A percentile compares a stretch with the other conserved stretches of the same genome.
phyloP scores from a whole-genome alignment of 2,888 invertebrate species.

The Lydus trimaculatus region DNA sequence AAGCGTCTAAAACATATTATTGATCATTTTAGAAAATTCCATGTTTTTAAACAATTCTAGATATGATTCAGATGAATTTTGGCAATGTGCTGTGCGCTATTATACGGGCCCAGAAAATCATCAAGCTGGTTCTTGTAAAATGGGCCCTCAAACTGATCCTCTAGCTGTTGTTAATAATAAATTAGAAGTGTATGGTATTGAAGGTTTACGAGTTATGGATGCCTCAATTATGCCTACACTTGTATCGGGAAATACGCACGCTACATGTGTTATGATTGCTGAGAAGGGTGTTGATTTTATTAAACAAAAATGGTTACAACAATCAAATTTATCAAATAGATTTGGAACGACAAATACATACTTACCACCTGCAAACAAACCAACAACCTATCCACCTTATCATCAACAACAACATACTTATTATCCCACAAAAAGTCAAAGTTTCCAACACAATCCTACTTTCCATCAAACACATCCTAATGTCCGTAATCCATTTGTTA shows the following conservation, averaged over 20 bases:
- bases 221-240: conserved; percentile 58
- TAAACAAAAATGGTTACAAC: conserved; percentile 50
- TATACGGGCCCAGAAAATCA: conserved; percentile 84
- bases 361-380: not conserved
- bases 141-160: conserved; percentile 76
- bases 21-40: conserved; percentile 4
- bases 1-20: conserved; percentile 21
- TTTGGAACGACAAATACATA: conserved; percentile 15
- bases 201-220: conserved; percentile 64
- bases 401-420: not conserved
- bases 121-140: conserved; percentile 83
- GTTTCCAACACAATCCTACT: conserved; percentile 29
- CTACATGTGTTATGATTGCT: conserved; percentile 58
- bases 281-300: conserved; percentile 57
- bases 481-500: conserved; percentile 36
- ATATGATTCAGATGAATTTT: conserved; percentile 72
- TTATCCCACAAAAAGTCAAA: conserved; percentile 8
- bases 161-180: conserved; percentile 78
- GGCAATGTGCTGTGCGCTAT: conserved; percentile 74
- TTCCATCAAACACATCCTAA: conserved; percentile 36
- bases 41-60: conserved; percentile 28
- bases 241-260: conserved; percentile 58
- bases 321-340: conserved; percentile 18
- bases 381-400: not conserved
- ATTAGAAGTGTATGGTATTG: conserved; percentile 70